Evolutionary conservation across 2,888 invertebrate genomes (phyloP).

Genomic region (Drosophila neonasuta): DNA sequence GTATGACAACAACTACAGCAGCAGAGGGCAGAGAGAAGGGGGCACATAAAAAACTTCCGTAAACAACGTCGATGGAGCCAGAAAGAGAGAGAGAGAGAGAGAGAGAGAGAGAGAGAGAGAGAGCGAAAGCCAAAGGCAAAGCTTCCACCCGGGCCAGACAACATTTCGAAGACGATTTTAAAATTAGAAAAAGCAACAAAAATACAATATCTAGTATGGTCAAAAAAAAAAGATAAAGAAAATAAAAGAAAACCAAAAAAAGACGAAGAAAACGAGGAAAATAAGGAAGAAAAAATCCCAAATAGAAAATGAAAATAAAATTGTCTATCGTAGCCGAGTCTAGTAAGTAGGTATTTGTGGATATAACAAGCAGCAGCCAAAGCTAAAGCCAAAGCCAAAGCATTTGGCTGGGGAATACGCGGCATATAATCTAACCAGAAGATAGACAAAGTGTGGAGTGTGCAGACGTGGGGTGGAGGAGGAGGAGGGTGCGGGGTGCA

Average conservation of each 20-base stretch:
- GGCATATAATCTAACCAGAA: conserved; percentile 40
- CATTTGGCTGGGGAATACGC: conserved; percentile 57
- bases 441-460: neutral
- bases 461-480: neutral
- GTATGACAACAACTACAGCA: conserved; percentile 40
- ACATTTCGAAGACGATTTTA: conserved; percentile 72
- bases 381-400: neutral
- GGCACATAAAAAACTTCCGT: conserved; percentile 68
- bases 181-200: conserved; percentile 68
- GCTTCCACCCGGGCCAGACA: conserved; percentile 55
- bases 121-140: conserved; percentile 43
- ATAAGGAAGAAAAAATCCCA: conserved; percentile 34
- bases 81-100: neutral
- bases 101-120: neutral
- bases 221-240: conserved; percentile 9
- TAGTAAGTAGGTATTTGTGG: conserved; percentile 17
- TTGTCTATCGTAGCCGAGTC: conserved; percentile 54
- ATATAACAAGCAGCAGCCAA: conserved; percentile 51
- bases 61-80: conserved; percentile 55
- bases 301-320: conserved; percentile 73
- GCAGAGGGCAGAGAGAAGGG: conserved; percentile 1
- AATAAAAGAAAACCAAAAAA: conserved; percentile 14
- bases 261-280: conserved; percentile 1
- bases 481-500: neutral
- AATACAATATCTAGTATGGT: conserved; percentile 25